Base-by-base conservation (phyloP, 2,113 vertebrate genomes). In the Cariama cristata region DNA sequence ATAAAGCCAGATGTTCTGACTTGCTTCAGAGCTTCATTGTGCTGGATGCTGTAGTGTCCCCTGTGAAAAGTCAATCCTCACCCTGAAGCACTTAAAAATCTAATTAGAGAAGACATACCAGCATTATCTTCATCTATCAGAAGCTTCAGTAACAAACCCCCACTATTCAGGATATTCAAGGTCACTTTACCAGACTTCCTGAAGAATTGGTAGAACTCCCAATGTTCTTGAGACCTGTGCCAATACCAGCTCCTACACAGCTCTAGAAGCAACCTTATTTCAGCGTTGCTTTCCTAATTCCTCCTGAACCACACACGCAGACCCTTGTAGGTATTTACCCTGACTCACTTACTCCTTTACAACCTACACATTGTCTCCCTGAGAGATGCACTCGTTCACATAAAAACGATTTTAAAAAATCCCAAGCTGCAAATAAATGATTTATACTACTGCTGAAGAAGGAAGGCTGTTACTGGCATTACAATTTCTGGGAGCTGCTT, bases 1-100 rank as follows among this genome's bases (percentile, higher is more conserved):
- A 86, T 30, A 83, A 55, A 88, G 88, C 35, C 92, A 94, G 86
- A 90, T 95, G 86, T 80, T 95, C 92, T 88, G 86, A 59, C 60
- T 66, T 86, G 75, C 75, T 84, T 59, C 72, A 56, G 86, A 84
- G 91, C 90, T 62, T 79, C 66, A 21, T 47, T 28, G 71, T 84
- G 82, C 90, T 49, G 67, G 35, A 69, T 74, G 55, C 32, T 67
- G 35, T 79, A 38, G 68, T 52, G 42, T 92, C 83, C 71, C 86
- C 86, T 44, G 87, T 21, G 87, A 93, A 75, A 81, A 91, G 80
- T 24, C 93, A 90, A 47, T 11, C 79, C 88, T 88, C 72, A 73
- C 47, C 90, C 92, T 13, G 10, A n/a, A 95, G 79, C 95, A 47
- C 75, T 95, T 44, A 35, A 56, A 79, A 90, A 35, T 86, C 92